Evolutionary conservation across 2,797 vertebrate genomes (phyloP).

Genomic region (Lacerta bilineata): DNA sequence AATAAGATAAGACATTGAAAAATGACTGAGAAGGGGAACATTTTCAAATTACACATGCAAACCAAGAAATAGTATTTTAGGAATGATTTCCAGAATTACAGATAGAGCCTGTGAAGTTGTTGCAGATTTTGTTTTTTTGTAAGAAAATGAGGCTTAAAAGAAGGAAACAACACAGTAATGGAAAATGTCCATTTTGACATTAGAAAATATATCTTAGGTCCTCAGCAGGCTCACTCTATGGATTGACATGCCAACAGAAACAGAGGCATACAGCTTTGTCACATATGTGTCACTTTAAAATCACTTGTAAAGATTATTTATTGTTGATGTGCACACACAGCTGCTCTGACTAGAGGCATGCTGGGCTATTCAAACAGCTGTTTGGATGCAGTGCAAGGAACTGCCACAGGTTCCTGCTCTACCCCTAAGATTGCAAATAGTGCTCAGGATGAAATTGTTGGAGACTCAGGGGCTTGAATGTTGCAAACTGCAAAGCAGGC

Average conservation of each 20-base stretch:
- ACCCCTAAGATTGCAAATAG: neutral
- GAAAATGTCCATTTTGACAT: constrained; percentile 36
- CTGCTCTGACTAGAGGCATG: constrained; percentile 18
- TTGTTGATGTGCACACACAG: neutral
- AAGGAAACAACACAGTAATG: neutral
- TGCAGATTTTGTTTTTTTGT: constrained; percentile 9
- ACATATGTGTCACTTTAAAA: constrained; percentile 25
- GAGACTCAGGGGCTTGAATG: neutral
- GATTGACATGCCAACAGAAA: constrained; percentile 31
- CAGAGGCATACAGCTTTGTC: constrained; percentile 1
- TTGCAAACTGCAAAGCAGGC: neutral
- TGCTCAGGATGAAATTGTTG: neutral
- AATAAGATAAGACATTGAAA: constrained; percentile 29
- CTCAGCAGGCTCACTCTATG: neutral
- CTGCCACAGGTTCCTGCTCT: neutral
- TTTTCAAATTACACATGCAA: constrained; percentile 37
- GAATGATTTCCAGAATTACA: constrained; percentile 5
- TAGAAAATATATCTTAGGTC: neutral
- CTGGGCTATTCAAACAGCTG: neutral
- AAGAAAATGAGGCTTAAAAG: neutral
- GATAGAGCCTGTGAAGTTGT: constrained; percentile 15
- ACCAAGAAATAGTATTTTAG: constrained; percentile 27
- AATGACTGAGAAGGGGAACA: constrained; percentile 33
- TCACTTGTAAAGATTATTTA: constrained; percentile 4
- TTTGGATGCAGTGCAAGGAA: constrained; percentile 7